Evolutionary conservation across 1,140 invertebrate species (phyloP).

Genomic region (Platorchestia sp.): DNA sequence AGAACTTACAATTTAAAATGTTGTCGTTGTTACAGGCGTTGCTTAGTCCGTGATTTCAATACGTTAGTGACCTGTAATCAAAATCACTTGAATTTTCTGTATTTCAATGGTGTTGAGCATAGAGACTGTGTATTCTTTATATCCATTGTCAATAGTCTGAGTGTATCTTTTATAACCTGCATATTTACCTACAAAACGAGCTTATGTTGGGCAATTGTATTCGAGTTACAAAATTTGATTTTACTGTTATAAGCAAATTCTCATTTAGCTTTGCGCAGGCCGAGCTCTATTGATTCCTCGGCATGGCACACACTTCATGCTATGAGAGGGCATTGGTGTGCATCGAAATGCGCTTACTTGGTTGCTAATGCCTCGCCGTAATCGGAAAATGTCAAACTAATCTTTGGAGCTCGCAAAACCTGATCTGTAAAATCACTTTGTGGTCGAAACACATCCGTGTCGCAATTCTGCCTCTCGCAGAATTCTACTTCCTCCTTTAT

Average conservation of each 20-base stretch:
- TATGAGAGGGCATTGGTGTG: background rate
- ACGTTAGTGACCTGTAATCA: background rate
- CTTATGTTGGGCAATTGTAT: background rate
- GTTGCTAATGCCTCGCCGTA: background rate
- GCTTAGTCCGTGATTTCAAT: background rate
- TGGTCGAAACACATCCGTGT: background rate
- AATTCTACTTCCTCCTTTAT: too few species aligned
- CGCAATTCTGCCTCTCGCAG: too few species aligned
- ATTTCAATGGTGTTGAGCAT: background rate
- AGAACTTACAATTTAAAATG: background rate
- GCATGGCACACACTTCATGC: background rate
- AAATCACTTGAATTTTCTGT: background rate
- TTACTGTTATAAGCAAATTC: background rate
- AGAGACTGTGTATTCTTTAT: too few species aligned
- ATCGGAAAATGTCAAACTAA: background rate
- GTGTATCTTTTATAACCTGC: background rate
- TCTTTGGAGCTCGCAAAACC: background rate
- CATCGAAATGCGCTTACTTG: background rate
- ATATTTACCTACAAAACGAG: background rate
- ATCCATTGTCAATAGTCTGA: background rate
- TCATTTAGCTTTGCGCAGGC: background rate
- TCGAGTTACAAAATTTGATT: background rate
- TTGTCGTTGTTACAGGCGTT: background rate
- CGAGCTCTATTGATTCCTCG: background rate
- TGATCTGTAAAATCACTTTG: background rate